Base-by-base conservation (phyloP, 2,113 vertebrate genomes). In the Sterna hirundo region DNA sequence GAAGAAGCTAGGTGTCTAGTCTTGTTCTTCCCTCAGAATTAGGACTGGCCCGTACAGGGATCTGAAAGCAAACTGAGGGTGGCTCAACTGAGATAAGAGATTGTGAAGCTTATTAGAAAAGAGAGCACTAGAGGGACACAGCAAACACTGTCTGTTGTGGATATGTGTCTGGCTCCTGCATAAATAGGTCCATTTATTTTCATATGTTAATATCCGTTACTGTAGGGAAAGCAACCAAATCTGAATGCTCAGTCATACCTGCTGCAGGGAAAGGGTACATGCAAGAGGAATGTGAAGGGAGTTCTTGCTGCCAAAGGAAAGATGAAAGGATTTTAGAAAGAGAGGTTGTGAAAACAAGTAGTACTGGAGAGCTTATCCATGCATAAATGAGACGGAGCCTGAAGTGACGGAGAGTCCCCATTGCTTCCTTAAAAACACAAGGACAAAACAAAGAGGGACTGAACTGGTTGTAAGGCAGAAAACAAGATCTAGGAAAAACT, bases 281-380 rank as follows among this genome's bases (percentile, higher is more conserved):
- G 40, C 75, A 88, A 83, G 54, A 89, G 40, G 61, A 95, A 78
- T 93, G 60, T 51, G 44, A 83, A 93, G 75, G n/a, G n/a, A 75
- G 26, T 60, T 91, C 30, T 70, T 80, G 34, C 71, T 86, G 82
- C 71, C 58, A 95, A 88, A 88, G 49, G 71, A 80, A 95, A 92
- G 87, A 90, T 88, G 75, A 96, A 96, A 93, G 46, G 71, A 49
- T 83, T 96, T 94, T 72, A 82, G 89, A 94, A 89, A 83, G 44
- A 86, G 82, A 79, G 46, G 34, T 36, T 86, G 87, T 86, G 77
- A 93, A 92, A 94, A 95, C 66, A 94, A 91, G 62, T 91, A 95
- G 65, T 70, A 70, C 71, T 75, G 79, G 89, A 85, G 87, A 93
- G 60, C 17, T 93, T 90, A 95, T 72, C 86, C 83, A 76, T 87